These are phyloP conservation scores for Oryzias curvinotus DNA, from an alignment of 2,113 vertebrate species.

Conservation along the genomic window DNA sequence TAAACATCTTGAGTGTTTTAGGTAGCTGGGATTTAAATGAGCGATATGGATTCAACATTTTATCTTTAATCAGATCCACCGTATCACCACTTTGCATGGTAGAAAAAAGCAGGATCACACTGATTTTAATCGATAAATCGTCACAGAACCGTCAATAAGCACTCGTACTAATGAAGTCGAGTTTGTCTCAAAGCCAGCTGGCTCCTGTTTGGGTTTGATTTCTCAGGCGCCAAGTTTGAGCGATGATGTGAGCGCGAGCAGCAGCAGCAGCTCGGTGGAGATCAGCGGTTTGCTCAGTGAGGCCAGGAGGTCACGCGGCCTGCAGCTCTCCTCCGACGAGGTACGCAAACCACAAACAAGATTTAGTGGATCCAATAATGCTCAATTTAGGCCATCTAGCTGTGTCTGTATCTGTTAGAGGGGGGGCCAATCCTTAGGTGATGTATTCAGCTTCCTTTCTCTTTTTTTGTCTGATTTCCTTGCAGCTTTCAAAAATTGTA, in stretches of 20 bases:
- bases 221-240: conserved; percentile 83
- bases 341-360: conserved; percentile 66
- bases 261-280: conserved; percentile 91
- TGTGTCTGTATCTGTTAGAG: too few species aligned
- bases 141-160: conserved; percentile 18
- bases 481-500: too few species aligned
- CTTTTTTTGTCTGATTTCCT: too few species aligned
- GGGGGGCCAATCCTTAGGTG: too few species aligned
- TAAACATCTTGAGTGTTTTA: conserved; percentile 6
- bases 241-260: conserved; percentile 91
- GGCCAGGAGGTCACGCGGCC: conserved; percentile 78
- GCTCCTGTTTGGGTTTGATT: conserved; percentile 20
- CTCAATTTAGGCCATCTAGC: too few species aligned
- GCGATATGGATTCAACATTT: neutral
- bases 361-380: too few species aligned
- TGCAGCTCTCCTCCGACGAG: conserved; percentile 89
- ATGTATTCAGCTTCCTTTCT: too few species aligned
- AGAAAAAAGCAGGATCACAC: conserved; percentile 3
- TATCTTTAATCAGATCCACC: conserved; percentile 18
- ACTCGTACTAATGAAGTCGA: conserved; percentile 25
- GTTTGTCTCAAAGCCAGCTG: conserved; percentile 14
- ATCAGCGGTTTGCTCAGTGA: conserved; percentile 85
- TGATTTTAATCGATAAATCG: conserved; percentile 21
- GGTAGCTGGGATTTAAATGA: conserved; percentile 11
- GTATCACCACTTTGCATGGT: conserved; percentile 4